These are phyloP conservation scores for Verasper variegatus DNA, from an alignment of 2,113 vertebrate genomes.

Conservation along the genomic window DNA sequence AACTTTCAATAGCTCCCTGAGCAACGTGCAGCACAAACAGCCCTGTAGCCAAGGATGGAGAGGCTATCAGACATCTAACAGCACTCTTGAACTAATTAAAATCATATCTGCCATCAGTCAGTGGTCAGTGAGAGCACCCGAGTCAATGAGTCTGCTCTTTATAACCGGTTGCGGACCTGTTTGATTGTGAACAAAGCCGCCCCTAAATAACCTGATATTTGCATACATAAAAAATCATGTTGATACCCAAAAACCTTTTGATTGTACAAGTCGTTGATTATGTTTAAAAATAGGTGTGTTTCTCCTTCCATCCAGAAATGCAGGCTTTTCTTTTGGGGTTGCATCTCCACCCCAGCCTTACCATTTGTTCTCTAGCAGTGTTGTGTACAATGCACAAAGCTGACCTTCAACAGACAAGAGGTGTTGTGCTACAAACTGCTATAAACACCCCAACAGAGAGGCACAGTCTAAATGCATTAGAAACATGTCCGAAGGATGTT, in stretches of 20 bases:
- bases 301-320: neutral
- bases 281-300: neutral
- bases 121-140: neutral
- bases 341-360: neutral
- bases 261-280: neutral
- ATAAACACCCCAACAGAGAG: neutral
- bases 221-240: neutral
- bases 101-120: neutral
- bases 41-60: neutral
- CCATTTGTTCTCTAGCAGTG: neutral
- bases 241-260: neutral
- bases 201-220: neutral
- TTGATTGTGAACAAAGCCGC: neutral
- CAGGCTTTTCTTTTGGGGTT: neutral
- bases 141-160: neutral
- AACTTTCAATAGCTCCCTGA: neutral
- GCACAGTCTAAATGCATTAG: neutral
- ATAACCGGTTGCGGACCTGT: neutral
- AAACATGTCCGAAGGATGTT: neutral
- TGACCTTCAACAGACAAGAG: neutral
- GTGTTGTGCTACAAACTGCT: neutral
- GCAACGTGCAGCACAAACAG: neutral
- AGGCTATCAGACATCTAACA: neutral
- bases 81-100: constrained; percentile 14
- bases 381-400: neutral